A percentile compares a stretch with the other conserved stretches of the same genome.
These are phyloP conservation scores for Orchesella cincta DNA, from an alignment of 1,140 invertebrate species.

Conservation along the genomic window DNA sequence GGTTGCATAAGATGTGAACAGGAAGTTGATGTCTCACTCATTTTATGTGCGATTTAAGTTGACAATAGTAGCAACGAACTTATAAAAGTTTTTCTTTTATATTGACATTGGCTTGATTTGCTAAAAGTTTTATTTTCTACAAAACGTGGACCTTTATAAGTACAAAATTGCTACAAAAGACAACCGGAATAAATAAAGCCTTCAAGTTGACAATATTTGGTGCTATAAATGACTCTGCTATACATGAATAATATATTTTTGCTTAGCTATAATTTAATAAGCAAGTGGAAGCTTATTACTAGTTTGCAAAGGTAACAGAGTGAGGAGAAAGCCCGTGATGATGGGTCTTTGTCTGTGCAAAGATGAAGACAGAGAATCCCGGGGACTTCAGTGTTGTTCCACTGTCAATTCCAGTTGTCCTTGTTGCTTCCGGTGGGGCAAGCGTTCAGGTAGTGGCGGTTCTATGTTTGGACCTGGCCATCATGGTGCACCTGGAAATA, in stretches of 20 bases:
- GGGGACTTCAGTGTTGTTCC: conserved; percentile 22
- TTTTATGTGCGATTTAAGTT: too few species aligned
- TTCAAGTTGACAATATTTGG: not conserved
- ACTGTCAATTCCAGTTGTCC: conserved; percentile 29
- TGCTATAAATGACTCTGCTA: too few species aligned
- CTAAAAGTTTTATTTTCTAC: not conserved
- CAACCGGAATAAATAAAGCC: not conserved
- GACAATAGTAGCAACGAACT: too few species aligned
- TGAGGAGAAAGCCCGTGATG: conserved; percentile 29
- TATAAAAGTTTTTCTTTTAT: too few species aligned
- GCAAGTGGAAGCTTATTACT: too few species aligned
- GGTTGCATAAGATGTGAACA: too few species aligned
- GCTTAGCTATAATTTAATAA: too few species aligned
- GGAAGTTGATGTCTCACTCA: too few species aligned
- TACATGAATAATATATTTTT: too few species aligned
- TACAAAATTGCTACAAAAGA: not conserved
- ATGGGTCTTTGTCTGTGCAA: conserved; percentile 54
- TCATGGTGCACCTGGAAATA: conserved; percentile 24
- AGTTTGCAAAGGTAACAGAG: too few species aligned
- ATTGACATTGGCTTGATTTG: too few species aligned
- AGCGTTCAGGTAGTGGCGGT: conserved; percentile 23
- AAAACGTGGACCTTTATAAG: too few species aligned
- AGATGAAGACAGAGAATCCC: conserved; percentile 45
- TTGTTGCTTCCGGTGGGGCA: conserved; percentile 33
- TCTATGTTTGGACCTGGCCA: conserved; percentile 10